These are phyloP conservation scores for Aspidapion aeneum DNA, from an alignment of 2,888 invertebrate genomes.

Conservation along the genomic window DNA sequence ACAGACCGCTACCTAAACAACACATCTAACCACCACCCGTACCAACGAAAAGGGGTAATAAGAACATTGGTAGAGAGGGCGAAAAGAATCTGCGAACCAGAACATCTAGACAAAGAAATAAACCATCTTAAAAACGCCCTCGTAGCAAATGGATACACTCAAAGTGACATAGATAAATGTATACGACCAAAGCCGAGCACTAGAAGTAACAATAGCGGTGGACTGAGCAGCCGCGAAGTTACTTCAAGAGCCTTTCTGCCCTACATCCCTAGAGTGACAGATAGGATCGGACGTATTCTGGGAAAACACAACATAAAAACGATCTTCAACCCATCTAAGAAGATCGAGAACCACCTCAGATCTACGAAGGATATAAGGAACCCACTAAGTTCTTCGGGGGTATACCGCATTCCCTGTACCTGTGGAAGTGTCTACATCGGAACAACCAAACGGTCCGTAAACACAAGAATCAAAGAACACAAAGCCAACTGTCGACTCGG, in stretches of 20 bases:
- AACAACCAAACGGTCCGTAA: not conserved
- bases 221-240: no score
- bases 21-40: no score
- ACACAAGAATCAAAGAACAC: not conserved
- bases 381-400: not conserved
- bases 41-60: no score
- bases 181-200: no score
- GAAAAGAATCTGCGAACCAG: no score
- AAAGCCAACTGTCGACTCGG: not conserved
- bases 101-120: no score
- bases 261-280: not conserved
- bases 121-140: no score
- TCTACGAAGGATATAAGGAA: not conserved
- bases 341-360: not conserved
- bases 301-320: not conserved
- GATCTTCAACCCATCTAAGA: not conserved
- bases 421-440: not conserved
- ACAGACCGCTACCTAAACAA: no score
- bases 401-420: not conserved
- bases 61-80: no score
- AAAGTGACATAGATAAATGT: no score
- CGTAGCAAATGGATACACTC: no score
- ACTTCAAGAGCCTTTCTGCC: not conserved
- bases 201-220: no score
- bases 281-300: not conserved